phyloP scores from a whole-genome alignment of 2,113 vertebrate species.

The Callocephalon fimbriatum region DNA sequence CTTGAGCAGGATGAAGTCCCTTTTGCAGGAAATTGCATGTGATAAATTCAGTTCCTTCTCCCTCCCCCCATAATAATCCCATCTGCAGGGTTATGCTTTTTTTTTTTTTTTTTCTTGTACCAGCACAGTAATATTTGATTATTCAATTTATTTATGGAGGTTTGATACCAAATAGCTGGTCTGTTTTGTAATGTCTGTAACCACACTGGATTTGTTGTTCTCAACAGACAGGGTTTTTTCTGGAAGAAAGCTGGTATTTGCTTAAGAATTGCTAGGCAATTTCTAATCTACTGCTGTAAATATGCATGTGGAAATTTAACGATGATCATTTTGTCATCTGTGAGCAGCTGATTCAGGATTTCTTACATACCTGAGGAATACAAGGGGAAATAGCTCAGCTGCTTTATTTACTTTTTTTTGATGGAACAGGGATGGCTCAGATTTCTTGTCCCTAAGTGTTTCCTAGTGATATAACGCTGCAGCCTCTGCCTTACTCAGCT shows the following conservation, averaged over 20 bases:
- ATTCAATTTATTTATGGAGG: background rate
- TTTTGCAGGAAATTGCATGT: background rate
- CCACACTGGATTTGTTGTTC: background rate
- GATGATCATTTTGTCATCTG: background rate
- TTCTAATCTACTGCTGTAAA: background rate
- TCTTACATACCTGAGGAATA: constrained; percentile 4
- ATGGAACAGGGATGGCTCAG: background rate
- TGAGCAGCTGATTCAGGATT: constrained; percentile 8
- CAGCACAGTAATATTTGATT: background rate
- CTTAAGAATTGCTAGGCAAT: background rate
- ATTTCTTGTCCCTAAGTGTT: background rate
- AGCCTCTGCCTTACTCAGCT: constrained; percentile 35
- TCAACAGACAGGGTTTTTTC: background rate
- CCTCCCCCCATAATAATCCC: accelerated
- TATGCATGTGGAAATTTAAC: background rate
- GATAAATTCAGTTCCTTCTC: background rate
- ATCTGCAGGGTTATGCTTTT: background rate
- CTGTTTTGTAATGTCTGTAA: background rate
- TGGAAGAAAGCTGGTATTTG: constrained; percentile 1
- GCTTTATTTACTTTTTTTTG: background rate
- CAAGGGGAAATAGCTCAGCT: background rate
- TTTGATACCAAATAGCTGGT: background rate
- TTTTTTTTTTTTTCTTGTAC: background rate
- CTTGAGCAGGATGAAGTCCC: background rate
- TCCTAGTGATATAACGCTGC: background rate